These are phyloP conservation scores for Pherbina coryleti DNA, from an alignment of 2,888 invertebrate genomes.

Conservation along the genomic window DNA sequence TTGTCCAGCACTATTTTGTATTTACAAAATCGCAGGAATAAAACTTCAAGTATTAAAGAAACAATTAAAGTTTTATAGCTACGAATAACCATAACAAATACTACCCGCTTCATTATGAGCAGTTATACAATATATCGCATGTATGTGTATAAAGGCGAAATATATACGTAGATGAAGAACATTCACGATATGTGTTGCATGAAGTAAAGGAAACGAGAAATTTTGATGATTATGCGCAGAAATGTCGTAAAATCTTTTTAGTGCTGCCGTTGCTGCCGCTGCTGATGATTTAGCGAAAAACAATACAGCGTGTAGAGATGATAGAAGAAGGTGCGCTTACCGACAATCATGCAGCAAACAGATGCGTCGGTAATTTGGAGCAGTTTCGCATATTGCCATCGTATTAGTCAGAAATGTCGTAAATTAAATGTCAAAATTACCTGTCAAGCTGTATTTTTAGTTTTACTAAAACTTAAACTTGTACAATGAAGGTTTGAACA, in stretches of 20 bases:
- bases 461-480: conserved; percentile 19
- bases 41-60: conserved; percentile 11
- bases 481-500: not conserved
- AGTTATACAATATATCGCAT: conserved; percentile 16
- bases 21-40: conserved; percentile 8
- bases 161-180: not conserved
- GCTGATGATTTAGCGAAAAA: not conserved
- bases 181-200: not conserved
- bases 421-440: conserved; percentile 61
- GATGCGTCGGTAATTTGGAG: conserved; percentile 50
- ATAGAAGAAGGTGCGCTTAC: conserved; percentile 1
- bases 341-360: not conserved
- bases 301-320: not conserved
- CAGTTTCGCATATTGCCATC: conserved; percentile 36
- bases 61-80: conserved; percentile 34
- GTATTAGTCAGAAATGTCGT: conserved; percentile 62
- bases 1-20: not conserved
- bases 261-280: not conserved
- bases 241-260: conserved; percentile 18
- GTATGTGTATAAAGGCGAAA: not conserved
- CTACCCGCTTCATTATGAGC: conserved; percentile 22
- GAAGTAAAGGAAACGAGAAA: not conserved
- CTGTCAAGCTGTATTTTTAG: conserved; percentile 53
- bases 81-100: conserved; percentile 33
- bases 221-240: conserved; percentile 3